Conservation (phyloP, 2,888 invertebrate genomes). For the Eremobia ochroleuca region DNA sequence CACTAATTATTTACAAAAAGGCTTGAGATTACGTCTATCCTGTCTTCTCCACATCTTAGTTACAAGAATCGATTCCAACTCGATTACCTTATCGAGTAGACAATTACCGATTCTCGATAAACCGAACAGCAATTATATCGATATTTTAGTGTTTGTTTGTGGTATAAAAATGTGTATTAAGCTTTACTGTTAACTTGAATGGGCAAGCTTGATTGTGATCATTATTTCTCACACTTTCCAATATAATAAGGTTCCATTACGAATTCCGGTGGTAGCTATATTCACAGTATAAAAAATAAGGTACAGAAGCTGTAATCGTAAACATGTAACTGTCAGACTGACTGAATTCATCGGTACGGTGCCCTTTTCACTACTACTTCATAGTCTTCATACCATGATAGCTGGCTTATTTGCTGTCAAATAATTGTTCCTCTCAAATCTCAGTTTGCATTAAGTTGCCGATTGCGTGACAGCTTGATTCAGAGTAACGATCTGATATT, state of each 20-base stretch:
- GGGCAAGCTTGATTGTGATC: constrained; percentile 52
- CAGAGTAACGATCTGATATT: background rate
- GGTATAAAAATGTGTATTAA: constrained; percentile 54
- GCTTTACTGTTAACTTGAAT: constrained; percentile 44
- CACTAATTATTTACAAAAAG: constrained; percentile 35
- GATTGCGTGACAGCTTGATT: background rate
- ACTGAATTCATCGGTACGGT: background rate
- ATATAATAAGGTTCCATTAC: constrained; percentile 67
- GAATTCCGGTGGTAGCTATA: constrained; percentile 40
- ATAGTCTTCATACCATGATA: background rate
- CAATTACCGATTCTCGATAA: constrained; percentile 57
- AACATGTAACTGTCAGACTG: background rate
- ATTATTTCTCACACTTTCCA: constrained; percentile 65
- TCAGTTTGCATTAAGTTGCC: background rate
- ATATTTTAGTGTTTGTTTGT: constrained; percentile 62
- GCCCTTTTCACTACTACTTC: background rate
- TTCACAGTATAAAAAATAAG: constrained; percentile 6
- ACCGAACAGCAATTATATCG: constrained; percentile 38
- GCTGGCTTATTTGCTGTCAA: background rate
- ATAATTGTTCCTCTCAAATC: background rate
- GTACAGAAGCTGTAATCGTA: constrained; percentile 6
- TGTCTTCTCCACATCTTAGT: constrained; percentile 17
- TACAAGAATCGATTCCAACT: constrained; percentile 39
- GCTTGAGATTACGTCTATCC: constrained; percentile 29
- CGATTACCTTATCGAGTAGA: constrained; percentile 48